Percentiles rank a stretch among this genome's conserved stretches.
Conservation (phyloP, 2,797 vertebrate genomes). For the Lepidocolaptes lacrymiger region DNA sequence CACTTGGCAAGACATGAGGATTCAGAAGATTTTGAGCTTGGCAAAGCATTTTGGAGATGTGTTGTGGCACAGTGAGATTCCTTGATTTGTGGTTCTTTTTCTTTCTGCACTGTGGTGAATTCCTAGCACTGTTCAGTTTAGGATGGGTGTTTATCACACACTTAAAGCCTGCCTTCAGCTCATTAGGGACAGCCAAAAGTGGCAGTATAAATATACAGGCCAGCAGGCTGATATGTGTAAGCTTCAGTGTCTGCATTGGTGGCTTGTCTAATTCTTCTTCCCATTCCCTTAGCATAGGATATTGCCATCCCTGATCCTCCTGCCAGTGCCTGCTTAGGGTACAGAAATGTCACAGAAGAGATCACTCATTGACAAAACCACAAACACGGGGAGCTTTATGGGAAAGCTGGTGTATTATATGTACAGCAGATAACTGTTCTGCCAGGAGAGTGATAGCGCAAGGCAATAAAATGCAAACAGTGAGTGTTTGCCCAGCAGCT, state of each 20-base stretch:
- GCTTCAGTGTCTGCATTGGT: fast-evolving
- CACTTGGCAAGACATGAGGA: background rate
- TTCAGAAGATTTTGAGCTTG: background rate
- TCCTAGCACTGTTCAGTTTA: background rate
- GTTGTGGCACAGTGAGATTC: fast-evolving
- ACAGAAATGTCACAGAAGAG: background rate
- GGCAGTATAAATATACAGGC: background rate
- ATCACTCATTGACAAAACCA: background rate
- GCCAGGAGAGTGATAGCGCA: background rate
- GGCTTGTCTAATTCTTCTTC: background rate
- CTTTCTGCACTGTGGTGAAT: background rate
- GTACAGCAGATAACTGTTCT: background rate
- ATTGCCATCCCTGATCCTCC: background rate
- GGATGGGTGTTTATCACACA: background rate
- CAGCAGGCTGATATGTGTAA: background rate
- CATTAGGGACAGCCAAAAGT: background rate
- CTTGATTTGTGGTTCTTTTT: background rate
- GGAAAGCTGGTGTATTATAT: background rate
- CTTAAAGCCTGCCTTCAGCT: background rate
- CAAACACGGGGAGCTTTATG: background rate
- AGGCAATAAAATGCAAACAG: background rate
- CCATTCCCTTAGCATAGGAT: fast-evolving
- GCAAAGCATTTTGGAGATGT: background rate
- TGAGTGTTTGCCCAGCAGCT: background rate
- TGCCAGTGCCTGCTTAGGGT: background rate